These are phyloP conservation scores for Colletes collaris DNA, from an alignment of 2,888 invertebrate genomes.

Conservation along the genomic window DNA sequence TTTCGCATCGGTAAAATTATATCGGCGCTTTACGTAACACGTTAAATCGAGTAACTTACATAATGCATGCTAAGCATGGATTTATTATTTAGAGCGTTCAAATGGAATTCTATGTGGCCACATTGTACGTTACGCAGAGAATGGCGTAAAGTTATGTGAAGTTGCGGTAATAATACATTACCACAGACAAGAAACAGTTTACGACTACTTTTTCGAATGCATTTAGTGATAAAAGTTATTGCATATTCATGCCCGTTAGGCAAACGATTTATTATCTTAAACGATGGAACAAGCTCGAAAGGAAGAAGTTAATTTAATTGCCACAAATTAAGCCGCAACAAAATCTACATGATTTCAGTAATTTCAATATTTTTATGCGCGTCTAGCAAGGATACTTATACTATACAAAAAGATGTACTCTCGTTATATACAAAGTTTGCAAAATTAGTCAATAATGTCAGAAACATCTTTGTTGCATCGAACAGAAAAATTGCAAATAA, in stretches of 20 bases:
- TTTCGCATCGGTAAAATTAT: constrained; percentile 24
- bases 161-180: neutral
- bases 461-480: neutral
- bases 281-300: neutral
- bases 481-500: too few relatives aligned
- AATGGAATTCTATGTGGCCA: neutral
- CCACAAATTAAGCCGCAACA: too few relatives aligned
- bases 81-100: neutral
- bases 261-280: neutral
- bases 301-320: neutral
- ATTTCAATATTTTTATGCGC: too few relatives aligned
- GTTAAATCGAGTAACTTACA: constrained; percentile 49
- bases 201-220: neutral
- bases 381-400: too few relatives aligned
- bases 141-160: neutral
- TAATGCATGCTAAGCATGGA: constrained; percentile 27
- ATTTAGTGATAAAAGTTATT: neutral
- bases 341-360: too few relatives aligned
- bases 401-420: too few relatives aligned
- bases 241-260: neutral
- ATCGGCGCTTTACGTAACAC: constrained; percentile 51
- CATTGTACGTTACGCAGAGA: too few relatives aligned
- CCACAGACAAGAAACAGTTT: neutral
- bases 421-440: too few relatives aligned
- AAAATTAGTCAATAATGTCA: neutral